Percentiles rank a stretch among this genome's conserved stretches.
These are phyloP conservation scores for Gallinago stenura DNA, from an alignment of 2,797 vertebrate genomes.

Conservation along the genomic window DNA sequence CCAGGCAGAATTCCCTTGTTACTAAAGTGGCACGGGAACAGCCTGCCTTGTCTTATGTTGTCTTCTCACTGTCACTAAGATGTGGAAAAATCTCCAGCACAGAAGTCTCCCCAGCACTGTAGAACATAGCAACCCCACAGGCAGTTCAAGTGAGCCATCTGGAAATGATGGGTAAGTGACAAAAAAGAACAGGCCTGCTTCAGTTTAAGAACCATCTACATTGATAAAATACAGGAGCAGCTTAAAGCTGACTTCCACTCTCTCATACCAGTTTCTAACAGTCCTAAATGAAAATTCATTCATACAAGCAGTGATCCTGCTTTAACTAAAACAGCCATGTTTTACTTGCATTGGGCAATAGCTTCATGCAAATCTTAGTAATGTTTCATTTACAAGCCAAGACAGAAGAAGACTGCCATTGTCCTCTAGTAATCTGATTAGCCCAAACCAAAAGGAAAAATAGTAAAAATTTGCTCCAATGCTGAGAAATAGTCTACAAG, in stretches of 20 bases:
- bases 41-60: slow-evolving; percentile 10
- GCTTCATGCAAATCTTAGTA: not conserved
- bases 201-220: not conserved
- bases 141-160: slow-evolving; percentile 31
- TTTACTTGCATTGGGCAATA: not conserved
- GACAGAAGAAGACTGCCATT: not conserved
- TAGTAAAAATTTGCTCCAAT: not conserved
- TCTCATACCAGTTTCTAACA: not conserved
- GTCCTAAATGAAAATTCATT: not conserved
- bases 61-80: slow-evolving; percentile 35
- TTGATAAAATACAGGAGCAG: not conserved
- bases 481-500: not conserved
- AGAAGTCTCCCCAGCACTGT: not conserved
- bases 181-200: not conserved
- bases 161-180: not conserved
- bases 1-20: slow-evolving; percentile 33
- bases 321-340: not conserved
- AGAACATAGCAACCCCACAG: slow-evolving; percentile 14
- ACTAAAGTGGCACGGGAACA: slow-evolving; percentile 24
- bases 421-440: not conserved
- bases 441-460: not conserved
- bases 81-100: slow-evolving; percentile 6
- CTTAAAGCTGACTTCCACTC: not conserved
- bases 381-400: not conserved
- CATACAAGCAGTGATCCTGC: not conserved